Base-by-base conservation (phyloP, 2,113 vertebrate species). In the Lucifuga dentata region DNA sequence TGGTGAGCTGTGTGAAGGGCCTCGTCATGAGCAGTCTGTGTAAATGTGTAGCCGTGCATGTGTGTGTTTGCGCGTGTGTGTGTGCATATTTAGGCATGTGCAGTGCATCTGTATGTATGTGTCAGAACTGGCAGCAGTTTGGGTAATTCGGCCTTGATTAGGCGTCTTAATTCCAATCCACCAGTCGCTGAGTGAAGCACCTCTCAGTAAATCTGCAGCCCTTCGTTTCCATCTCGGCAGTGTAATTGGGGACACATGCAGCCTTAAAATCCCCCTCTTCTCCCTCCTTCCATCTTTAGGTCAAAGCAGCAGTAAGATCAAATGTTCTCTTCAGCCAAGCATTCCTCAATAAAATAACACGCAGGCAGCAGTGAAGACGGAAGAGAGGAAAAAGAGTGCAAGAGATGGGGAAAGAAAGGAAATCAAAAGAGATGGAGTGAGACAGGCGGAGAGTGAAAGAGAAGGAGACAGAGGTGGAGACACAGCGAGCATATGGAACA, bases 171-270 rank as follows among this genome's bases (percentile, higher is more conserved):
- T 73, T 82, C 79, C 52, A 46, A 16, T 85, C 80, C 73, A 76
- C 77, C 75, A 68, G 71, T 73, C 57, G 15, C 83, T 24, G 76
- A 86, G 83, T 62, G 77, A 67, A 86, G 74, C 79, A 70, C 71
- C 73, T 71, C 53, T 5, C 3, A 63, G 72, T 75, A 88, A 84
- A 88, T 84, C 65, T 73, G 73, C 59, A 72, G 73, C 49, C 65
- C 70, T 85, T 73, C 78, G 51, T 87, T 78, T 87, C 86, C 84
- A 84, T 85, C 83, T 77, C 41, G 0, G 16, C 26, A 8, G 20
- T 64, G 78, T 92, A 92, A 93, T 91, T 88, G 81, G 87, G 91
- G 91, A 92, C 91, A 93, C 74, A 90, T 93, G 91, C 74, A 66
- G 63, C 78, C 74, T 59, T 70, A 81, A 85, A 75, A 67, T 77